Evolutionary conservation across 2,888 invertebrate genomes (phyloP), one percentile per base, ranked within the genome.

Genomic region (Abscondita cerata): DNA sequence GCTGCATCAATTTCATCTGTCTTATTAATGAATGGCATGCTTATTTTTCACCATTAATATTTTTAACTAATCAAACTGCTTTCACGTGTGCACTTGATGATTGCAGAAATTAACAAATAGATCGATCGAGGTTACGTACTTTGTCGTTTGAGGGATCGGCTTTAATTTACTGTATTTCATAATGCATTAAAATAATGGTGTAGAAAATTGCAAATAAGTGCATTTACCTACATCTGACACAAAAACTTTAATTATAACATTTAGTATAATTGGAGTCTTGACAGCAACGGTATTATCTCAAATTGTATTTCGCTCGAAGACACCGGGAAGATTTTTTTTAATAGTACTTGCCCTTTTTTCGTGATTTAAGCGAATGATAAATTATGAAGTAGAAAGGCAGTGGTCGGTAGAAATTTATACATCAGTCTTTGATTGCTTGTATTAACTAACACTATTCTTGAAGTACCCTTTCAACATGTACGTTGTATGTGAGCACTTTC

Each of bases 211-310:
- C 34, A 51, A 51, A 34, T 34, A 33, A 36, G 25, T 34, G 36
- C 51, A 34, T 34, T 33, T 51, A 48, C 18, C 19, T 20, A 47
- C 25, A 25, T 16, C 38, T 18, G 20, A 11, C 40, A 36, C 33
- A 48, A 59, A 53, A 54, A 48, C 20, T 64, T 62, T 71, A 71
- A 72, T 72, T 70, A 70, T 72, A 70, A 70, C 68, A 68, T 71
- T 63, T 64, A 60, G 62, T 53, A 62, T 71, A 69, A 72, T 71
- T 69, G 68, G 58, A 55, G 55, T 48, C 68, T 62, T 70, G 71
- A 71, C 70, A 69, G 64, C 72, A 68, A 62, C 57, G 64, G 67
- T 68, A 68, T 70, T 69, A 69, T 67, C 64, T 62, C 56, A 40
- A 65, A 66, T 59, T 25, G 25, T 25, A 25, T 25, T 25, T 25